These are phyloP conservation scores for Agrenia bidenticulata DNA, from an alignment of 2,888 invertebrate genomes.

Conservation along the genomic window DNA sequence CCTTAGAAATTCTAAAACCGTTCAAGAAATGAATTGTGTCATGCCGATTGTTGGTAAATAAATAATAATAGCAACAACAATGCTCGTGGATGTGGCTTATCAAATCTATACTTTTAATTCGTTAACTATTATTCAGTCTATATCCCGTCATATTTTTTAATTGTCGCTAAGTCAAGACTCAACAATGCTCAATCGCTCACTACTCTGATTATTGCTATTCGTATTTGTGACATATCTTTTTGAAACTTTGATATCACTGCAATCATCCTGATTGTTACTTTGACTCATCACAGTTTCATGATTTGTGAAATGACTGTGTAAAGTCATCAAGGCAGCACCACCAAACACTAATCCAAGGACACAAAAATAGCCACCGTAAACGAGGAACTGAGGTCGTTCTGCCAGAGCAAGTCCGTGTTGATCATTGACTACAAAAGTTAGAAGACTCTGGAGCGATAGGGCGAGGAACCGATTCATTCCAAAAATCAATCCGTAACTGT, in stretches of 20 bases:
- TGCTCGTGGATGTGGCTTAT: too few species aligned
- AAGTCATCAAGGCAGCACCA: slow-evolving; percentile 1
- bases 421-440: slow-evolving; percentile 68
- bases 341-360: slow-evolving; percentile 63
- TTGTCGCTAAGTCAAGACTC: too few species aligned
- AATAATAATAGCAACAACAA: too few species aligned
- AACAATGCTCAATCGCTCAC: too few species aligned
- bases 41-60: too few species aligned
- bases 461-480: slow-evolving; percentile 85
- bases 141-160: too few species aligned
- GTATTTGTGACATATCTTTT: background rate
- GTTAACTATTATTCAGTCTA: too few species aligned
- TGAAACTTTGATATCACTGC: background rate
- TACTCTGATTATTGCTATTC: background rate
- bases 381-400: slow-evolving; percentile 64
- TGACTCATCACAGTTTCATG: background rate
- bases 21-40: too few species aligned
- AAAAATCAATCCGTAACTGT: slow-evolving; percentile 86
- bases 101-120: too few species aligned
- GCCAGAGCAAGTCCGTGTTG: slow-evolving; percentile 55
- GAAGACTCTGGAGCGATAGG: slow-evolving; percentile 71
- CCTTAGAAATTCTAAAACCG: too few species aligned
- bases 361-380: slow-evolving; percentile 69
- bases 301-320: background rate
- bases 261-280: background rate